Evolutionary conservation across 35 echinoderm and acorn worm species (phyloP).

Genomic region (Strongylocentrotus purpuratus): DNA sequence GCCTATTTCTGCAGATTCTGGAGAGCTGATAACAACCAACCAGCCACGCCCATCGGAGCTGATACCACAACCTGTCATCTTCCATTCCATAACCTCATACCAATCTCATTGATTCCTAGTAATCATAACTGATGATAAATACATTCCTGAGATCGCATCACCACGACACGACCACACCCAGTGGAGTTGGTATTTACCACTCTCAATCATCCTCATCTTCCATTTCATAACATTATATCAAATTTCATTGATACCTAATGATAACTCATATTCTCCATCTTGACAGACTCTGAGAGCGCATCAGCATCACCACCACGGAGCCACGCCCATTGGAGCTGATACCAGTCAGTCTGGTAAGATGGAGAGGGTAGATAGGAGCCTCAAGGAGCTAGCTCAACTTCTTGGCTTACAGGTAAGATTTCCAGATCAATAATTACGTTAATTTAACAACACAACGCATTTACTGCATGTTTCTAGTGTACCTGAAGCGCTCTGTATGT

Average conservation of each 20-base stretch:
- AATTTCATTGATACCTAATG: too few relatives aligned
- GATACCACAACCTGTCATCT: neutral
- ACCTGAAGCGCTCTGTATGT: too few relatives aligned
- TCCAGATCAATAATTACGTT: neutral
- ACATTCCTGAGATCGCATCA: neutral
- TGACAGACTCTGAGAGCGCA: conserved; percentile 17
- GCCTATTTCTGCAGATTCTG: too few relatives aligned
- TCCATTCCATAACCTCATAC: neutral
- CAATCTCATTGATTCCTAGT: neutral
- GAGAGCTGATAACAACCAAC: too few relatives aligned
- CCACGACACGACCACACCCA: neutral
- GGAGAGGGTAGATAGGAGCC: neutral
- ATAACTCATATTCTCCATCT: neutral
- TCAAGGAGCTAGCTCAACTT: conserved; percentile 20
- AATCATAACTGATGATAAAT: neutral
- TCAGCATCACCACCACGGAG: neutral
- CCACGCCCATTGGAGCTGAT: neutral
- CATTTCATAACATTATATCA: too few relatives aligned
- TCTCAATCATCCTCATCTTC: neutral
- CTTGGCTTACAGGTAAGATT: conserved; percentile 28
- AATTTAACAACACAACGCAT: too few relatives aligned
- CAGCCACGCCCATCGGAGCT: neutral
- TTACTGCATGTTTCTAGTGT: too few relatives aligned
- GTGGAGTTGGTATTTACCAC: neutral
- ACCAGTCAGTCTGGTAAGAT: neutral